Evolutionary conservation across 1,140 invertebrate species (phyloP).

Genomic region (Aradophagus sp.): DNA sequence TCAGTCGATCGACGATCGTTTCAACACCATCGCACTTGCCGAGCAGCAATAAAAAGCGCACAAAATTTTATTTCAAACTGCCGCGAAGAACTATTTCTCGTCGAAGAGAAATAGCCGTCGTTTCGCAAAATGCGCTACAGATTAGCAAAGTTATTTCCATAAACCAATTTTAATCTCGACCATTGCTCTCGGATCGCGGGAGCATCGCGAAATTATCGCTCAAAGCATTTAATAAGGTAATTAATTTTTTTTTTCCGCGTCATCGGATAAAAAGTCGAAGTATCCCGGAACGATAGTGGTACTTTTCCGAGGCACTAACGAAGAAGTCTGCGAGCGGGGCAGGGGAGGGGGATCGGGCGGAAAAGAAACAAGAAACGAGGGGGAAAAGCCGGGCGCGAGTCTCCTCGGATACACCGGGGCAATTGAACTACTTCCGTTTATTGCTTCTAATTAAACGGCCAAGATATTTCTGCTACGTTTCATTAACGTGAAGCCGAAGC

Average conservation of each 20-base stretch:
- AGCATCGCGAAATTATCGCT: slow-evolving; percentile 29
- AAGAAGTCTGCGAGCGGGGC: slow-evolving; percentile 10
- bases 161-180: slow-evolving; percentile 28
- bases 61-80: too few species aligned
- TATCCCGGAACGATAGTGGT: slow-evolving; percentile 35
- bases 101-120: neutral
- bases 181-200: slow-evolving; percentile 16
- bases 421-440: slow-evolving; percentile 74
- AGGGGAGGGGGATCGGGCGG: slow-evolving; percentile 1
- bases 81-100: too few species aligned
- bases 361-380: slow-evolving; percentile 43
- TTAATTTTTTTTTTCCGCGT: slow-evolving; percentile 45
- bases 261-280: slow-evolving; percentile 36
- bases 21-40: too few species aligned
- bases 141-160: slow-evolving; percentile 32
- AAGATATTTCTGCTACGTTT: slow-evolving; percentile 74
- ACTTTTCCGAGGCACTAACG: slow-evolving; percentile 30
- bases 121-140: slow-evolving; percentile 14
- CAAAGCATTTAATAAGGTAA: slow-evolving; percentile 36
- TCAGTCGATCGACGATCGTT: too few species aligned
- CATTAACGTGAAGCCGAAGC: slow-evolving; percentile 69
- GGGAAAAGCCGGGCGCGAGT: slow-evolving; percentile 52
- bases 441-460: slow-evolving; percentile 74
- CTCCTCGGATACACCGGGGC: slow-evolving; percentile 65
- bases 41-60: too few species aligned